A percentile compares a stretch with the other conserved stretches of the same genome.
These are phyloP conservation scores for Archips crataeganus DNA, from an alignment of 2,888 invertebrate species.

Conservation along the genomic window DNA sequence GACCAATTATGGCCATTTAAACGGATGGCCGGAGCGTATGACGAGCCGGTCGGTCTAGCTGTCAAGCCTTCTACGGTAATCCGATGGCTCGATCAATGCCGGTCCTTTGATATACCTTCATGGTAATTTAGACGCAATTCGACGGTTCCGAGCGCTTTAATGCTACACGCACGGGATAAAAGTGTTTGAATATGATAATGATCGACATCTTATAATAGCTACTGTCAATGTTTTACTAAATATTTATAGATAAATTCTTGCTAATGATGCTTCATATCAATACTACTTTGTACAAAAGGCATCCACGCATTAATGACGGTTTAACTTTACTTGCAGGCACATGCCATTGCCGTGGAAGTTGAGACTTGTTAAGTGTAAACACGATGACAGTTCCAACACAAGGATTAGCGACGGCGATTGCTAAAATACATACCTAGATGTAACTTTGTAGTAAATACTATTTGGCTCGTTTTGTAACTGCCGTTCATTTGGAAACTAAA, in stretches of 20 bases:
- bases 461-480: conserved; percentile 18
- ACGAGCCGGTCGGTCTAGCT: conserved; percentile 67
- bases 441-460: background rate
- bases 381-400: too few species aligned
- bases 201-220: conserved; percentile 48
- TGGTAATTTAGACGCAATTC: conserved; percentile 69
- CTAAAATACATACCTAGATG: too few species aligned
- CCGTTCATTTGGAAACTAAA: conserved; percentile 55
- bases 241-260: conserved; percentile 49
- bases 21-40: conserved; percentile 71
- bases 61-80: conserved; percentile 79
- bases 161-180: conserved; percentile 46
- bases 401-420: too few species aligned
- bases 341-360: too few species aligned
- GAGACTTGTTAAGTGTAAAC: too few species aligned
- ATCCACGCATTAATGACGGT: background rate
- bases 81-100: conserved; percentile 71
- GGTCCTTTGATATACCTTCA: conserved; percentile 71
- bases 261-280: conserved; percentile 42
- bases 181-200: conserved; percentile 53
- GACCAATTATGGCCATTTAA: conserved; percentile 82
- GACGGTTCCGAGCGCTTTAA: conserved; percentile 55
- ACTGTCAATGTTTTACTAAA: conserved; percentile 50
- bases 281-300: conserved; percentile 1
- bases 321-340: too few species aligned